Base-by-base conservation (phyloP, 1,140 invertebrate genomes). In the Gryon sp. region DNA sequence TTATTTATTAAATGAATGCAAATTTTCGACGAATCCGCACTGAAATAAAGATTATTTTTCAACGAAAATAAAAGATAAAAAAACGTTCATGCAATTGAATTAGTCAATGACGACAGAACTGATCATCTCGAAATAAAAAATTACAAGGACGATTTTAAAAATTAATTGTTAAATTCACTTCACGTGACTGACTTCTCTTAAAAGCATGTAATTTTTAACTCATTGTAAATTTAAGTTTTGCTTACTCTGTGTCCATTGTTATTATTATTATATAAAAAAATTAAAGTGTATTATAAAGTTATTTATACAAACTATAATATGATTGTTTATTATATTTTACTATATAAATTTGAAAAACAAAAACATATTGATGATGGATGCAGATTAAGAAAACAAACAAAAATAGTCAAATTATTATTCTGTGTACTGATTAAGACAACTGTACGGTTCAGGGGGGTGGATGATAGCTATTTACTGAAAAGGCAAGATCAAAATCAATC, bases 381-480 rank as follows among this genome's bases (percentile, higher is more conserved):
- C 63, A 68, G 48, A 75, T 68, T 75, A 63, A 55, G 46, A 20
- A 28, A 52, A 43, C 15, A 38, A 30, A 28, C 5, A 18, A 28
- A 15, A 20, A 40, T 62, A n/a, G 11, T 24, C 14, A 40, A 60
- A 60, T 62, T 66, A 63, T 38, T 69, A 59, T 65, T 60, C n/a
- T 70, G 55, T 55, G 28, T 60, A 70, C 74, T 70, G 74, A 76
- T 76, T 79, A 76, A 78, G 82, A 80, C 76, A 78, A 84, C 73
- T 87, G 80, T 86, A 80, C 79, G 81, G 82, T 86, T 85, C 83
- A 87, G 83, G 85, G 75, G 82, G 85, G 84, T 88, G 83, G 78
- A 87, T 87, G 81, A 83, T 88, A 87, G 84, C 76, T 84, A 84
- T 84, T 86, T 87, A 86, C 82, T 86, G 82, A 87, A 84, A 86